Evolutionary conservation across 2,888 invertebrate genomes (phyloP).

Genomic region (Dryococelus australis): DNA sequence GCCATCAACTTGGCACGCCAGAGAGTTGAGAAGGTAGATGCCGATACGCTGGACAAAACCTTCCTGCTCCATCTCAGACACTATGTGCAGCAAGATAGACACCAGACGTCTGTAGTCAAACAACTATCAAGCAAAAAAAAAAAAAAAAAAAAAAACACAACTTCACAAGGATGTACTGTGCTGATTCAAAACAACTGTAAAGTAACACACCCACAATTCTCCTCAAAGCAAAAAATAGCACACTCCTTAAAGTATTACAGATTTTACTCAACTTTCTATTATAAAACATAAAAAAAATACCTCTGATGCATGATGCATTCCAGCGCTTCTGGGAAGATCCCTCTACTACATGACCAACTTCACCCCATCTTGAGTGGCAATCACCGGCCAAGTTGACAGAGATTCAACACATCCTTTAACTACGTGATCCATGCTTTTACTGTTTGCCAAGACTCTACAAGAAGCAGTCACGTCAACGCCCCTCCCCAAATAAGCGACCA

Average conservation of each 20-base stretch:
- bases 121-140: slow-evolving; percentile 66
- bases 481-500: too few relatives aligned
- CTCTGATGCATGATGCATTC: too few relatives aligned
- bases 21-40: slow-evolving; percentile 91
- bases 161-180: slow-evolving; percentile 34
- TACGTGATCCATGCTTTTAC: too few relatives aligned
- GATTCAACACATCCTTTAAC: too few relatives aligned
- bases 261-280: too few relatives aligned
- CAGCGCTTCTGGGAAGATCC: too few relatives aligned
- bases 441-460: too few relatives aligned
- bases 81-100: slow-evolving; percentile 80
- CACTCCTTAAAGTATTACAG: background rate
- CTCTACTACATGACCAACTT: too few relatives aligned
- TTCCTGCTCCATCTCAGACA: slow-evolving; percentile 82
- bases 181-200: background rate
- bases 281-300: too few relatives aligned
- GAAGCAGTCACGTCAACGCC: too few relatives aligned
- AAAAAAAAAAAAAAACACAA: background rate
- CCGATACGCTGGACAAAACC: slow-evolving; percentile 94
- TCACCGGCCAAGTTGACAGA: too few relatives aligned
- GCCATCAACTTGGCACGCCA: slow-evolving; percentile 96
- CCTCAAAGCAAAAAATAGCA: background rate
- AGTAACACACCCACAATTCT: background rate
- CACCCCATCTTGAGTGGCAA: too few relatives aligned
- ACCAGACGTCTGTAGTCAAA: slow-evolving; percentile 91